Base-by-base conservation (phyloP, 2,113 vertebrate species). In the Ancistrus triradiatus region DNA sequence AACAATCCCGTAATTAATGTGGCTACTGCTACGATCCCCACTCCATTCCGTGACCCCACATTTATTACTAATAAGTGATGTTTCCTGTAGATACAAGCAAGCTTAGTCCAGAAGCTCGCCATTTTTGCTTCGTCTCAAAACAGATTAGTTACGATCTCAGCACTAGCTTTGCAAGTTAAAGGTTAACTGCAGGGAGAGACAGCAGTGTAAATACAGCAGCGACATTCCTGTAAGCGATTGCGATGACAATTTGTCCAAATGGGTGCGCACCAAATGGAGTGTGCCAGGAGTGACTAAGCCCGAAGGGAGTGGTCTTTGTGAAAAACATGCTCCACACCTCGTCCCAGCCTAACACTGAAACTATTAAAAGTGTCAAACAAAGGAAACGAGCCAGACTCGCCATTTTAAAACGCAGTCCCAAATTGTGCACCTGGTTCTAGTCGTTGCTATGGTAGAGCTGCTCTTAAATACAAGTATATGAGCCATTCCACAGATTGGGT, bases 221-320 rank as follows among this genome's bases (percentile, higher is more conserved):
- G 37, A 31, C 17, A 37, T 63, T 63, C 15, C 27, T 28, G 24
- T 57, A 13, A 53, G 7, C 21, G 49, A 14, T 19, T 13, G 31
- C 37, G 38, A 18, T 19, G 28, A 27, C 21, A 44, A 40, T 52
- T 19, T 60, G 18, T 48, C 52, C 11, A 38, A 35, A 57, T 18
- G n/a, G 8, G 6, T 28, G 19, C 18, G 2, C 17, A 19, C 25
- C 28, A 28, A 47, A 17, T 10, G 15, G 7, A 52, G 37, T n/a
- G 4, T 25, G 15, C 25, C 22, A 25, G 13, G 49, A 28, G 31
- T 48, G 53, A 59, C 53, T 57, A 57, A 51, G 25, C 37, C n/a
- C 3, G 18, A 22, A 64, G 51, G 71, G 60, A 50, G 55, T 18
- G 71, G 71, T 59, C 49, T 65, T 24, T 55, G 31, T 66, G n/a